Evolutionary conservation across 2,888 invertebrate genomes (phyloP).

Genomic region (Hypselothyrea guttata): DNA sequence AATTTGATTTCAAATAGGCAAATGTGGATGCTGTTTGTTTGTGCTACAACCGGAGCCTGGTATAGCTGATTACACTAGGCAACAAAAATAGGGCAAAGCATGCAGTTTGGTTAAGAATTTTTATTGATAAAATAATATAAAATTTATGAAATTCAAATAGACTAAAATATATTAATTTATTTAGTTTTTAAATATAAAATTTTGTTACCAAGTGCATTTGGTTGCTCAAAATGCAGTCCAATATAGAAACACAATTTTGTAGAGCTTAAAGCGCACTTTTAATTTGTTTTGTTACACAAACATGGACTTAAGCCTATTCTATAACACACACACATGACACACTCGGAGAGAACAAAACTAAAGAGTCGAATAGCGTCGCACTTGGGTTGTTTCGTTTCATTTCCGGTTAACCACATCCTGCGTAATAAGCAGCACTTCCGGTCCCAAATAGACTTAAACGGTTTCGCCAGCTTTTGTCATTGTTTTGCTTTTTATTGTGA

Average conservation of each 20-base stretch:
- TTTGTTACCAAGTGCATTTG: conserved; percentile 15
- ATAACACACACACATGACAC: conserved; percentile 7
- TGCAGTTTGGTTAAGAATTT: neutral
- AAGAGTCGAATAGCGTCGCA: conserved; percentile 51
- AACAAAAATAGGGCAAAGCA: conserved; percentile 45
- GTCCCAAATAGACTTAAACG: conserved; percentile 69
- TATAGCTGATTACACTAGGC: conserved; percentile 51
- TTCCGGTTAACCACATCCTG: conserved; percentile 78
- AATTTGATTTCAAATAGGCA: conserved; percentile 68
- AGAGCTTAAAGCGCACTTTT: conserved; percentile 49
- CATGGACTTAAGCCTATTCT: conserved; percentile 13
- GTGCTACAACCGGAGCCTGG: conserved; percentile 29
- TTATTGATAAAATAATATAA: too few species aligned
- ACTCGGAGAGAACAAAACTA: neutral
- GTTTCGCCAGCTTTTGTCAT: conserved; percentile 61
- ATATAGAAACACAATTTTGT: conserved; percentile 28
- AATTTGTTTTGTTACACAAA: conserved; percentile 52
- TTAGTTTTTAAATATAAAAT: too few species aligned
- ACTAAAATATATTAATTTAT: too few species aligned
- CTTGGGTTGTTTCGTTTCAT: conserved; percentile 76
- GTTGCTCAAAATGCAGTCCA: conserved; percentile 20
- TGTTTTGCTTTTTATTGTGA: conserved; percentile 73
- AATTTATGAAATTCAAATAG: too few species aligned
- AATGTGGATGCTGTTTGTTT: conserved; percentile 50
- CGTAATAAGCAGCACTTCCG: conserved; percentile 76